Percentiles rank a stretch among this genome's conserved stretches.
These are phyloP conservation scores for Euplagia quadripunctaria DNA, from an alignment of 2,888 invertebrate species.

Conservation along the genomic window DNA sequence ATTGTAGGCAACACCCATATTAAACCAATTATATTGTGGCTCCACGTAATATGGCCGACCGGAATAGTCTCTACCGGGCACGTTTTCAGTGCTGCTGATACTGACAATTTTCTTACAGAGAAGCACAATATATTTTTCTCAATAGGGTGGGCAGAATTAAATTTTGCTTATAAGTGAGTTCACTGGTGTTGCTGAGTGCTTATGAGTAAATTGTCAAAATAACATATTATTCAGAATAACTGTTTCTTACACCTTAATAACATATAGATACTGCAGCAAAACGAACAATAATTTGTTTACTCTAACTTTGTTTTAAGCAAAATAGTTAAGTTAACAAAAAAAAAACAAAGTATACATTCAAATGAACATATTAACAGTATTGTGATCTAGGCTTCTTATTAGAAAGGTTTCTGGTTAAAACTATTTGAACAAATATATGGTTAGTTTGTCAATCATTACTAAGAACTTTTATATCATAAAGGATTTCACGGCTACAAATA, in stretches of 20 bases:
- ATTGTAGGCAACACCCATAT: conserved; percentile 1
- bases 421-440: no score
- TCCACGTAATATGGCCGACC: not conserved
- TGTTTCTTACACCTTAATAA: no score
- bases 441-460: no score
- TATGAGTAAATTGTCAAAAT: no score
- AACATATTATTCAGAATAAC: no score
- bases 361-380: no score
- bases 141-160: not conserved
- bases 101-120: not conserved
- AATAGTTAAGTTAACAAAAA: not conserved
- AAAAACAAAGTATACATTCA: not conserved
- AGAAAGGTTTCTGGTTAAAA: no score
- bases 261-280: not conserved
- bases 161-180: not conserved
- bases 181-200: no score
- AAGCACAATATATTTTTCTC: not conserved
- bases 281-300: not conserved
- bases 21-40: not conserved
- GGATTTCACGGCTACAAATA: not conserved
- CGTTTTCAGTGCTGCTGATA: not conserved
- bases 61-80: not conserved
- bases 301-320: not conserved
- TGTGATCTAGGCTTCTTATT: no score
- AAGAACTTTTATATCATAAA: not conserved